Evolutionary conservation across 2,797 vertebrate genomes (phyloP).

Genomic region (Hydrolagus colliei): DNA sequence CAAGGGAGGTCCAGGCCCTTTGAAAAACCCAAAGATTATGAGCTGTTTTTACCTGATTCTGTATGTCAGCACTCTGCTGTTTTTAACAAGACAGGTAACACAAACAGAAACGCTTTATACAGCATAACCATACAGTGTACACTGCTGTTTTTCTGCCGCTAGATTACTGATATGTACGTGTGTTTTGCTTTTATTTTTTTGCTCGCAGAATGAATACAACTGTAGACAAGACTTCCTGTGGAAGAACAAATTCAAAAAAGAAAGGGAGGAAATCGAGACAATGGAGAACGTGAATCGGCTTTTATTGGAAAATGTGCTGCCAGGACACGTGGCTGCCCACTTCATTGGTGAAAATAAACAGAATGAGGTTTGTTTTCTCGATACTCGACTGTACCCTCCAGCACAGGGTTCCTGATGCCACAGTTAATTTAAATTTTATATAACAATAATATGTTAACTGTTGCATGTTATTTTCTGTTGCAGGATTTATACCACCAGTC

Average conservation of each 20-base stretch:
- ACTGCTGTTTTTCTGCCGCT: background rate
- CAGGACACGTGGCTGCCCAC: constrained; percentile 84
- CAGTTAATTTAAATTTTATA: too few species aligned
- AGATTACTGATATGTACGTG: background rate
- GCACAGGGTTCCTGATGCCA: background rate
- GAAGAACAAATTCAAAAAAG: constrained; percentile 90
- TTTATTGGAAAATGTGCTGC: constrained; percentile 90
- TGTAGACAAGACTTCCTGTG: constrained; percentile 84
- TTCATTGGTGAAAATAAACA: constrained; percentile 90
- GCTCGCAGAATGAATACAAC: constrained; percentile 79
- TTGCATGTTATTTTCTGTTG: constrained; percentile 14
- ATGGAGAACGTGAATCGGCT: constrained; percentile 94
- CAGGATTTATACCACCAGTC: constrained; percentile 98
- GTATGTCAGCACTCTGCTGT: constrained; percentile 79
- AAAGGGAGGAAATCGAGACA: constrained; percentile 91
- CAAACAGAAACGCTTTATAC: background rate
- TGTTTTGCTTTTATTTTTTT: background rate
- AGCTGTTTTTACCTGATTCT: constrained; percentile 80
- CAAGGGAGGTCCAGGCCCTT: constrained; percentile 45
- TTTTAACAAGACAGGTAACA: constrained; percentile 81
- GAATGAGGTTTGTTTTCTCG: constrained; percentile 70
- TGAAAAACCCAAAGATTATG: constrained; percentile 66
- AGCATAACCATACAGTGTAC: background rate
- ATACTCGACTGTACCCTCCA: background rate
- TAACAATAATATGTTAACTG: background rate